These are phyloP conservation scores for Lasiurus borealis DNA, from an alignment of 2,113 vertebrate species.

Conservation along the genomic window DNA sequence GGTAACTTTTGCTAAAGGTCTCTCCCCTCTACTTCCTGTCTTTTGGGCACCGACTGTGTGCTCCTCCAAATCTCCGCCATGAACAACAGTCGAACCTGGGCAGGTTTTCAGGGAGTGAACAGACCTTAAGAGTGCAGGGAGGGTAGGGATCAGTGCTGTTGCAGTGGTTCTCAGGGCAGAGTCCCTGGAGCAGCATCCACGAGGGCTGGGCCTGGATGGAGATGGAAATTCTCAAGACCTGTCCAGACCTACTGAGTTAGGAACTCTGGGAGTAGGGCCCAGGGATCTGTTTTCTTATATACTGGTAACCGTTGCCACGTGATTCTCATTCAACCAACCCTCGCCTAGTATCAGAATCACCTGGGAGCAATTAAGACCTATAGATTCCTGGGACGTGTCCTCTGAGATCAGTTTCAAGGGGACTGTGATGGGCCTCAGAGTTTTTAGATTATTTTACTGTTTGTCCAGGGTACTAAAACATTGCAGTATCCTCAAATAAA, in stretches of 20 bases:
- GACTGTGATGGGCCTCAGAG: not conserved
- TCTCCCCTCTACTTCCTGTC: not conserved
- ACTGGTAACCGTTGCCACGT: not conserved
- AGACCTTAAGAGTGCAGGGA: not conserved
- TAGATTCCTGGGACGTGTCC: not conserved
- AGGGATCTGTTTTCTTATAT: rapidly evolving
- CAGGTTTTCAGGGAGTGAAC: not conserved
- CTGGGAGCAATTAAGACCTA: not conserved
- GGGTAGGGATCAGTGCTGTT: not conserved
- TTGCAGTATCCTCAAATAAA: not conserved
- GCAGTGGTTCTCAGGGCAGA: not conserved
- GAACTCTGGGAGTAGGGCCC: not conserved
- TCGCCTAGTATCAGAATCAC: not conserved
- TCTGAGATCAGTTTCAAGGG: not conserved
- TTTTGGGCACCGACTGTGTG: not conserved
- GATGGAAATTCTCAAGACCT: not conserved
- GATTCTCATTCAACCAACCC: not conserved
- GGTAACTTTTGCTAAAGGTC: not conserved
- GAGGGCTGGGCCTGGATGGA: not conserved
- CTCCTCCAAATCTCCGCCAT: not conserved
- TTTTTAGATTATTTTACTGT: not conserved
- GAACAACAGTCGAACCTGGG: not conserved
- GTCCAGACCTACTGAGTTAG: not conserved
- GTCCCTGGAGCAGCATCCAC: rapidly evolving
- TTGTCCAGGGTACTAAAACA: not conserved